Evolutionary conservation across 2,113 vertebrate species (phyloP).

Genomic region (Nymphicus hollandicus): DNA sequence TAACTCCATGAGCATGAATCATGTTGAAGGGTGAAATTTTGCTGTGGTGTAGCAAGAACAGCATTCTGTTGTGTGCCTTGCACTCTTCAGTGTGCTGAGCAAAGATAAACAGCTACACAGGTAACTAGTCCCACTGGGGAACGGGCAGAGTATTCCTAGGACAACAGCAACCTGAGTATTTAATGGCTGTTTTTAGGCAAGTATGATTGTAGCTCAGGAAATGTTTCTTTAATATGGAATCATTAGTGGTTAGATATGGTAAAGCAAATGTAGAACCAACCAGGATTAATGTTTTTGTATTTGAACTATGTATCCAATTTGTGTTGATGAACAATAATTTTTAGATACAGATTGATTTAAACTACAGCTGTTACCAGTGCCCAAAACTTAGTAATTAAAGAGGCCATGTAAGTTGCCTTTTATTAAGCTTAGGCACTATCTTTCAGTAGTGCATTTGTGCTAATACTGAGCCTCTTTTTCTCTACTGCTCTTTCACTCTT

Average conservation of each 20-base stretch:
- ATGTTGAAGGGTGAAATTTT: background rate
- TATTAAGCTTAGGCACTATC: background rate
- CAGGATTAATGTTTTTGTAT: background rate
- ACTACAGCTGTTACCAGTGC: background rate
- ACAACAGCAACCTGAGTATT: background rate
- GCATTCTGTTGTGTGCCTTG: rapidly evolving
- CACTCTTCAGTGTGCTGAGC: background rate
- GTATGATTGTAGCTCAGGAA: background rate
- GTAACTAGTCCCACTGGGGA: background rate
- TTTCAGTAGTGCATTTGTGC: background rate
- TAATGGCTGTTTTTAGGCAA: background rate
- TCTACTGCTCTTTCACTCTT: background rate
- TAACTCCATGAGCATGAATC: background rate
- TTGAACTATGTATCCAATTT: background rate
- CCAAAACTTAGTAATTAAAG: background rate
- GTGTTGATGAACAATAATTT: background rate
- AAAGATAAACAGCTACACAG: background rate
- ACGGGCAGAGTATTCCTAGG: background rate
- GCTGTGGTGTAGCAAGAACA: background rate
- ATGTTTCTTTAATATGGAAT: background rate
- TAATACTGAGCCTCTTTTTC: background rate
- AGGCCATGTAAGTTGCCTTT: background rate
- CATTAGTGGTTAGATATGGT: background rate
- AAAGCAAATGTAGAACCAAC: background rate
- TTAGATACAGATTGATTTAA: background rate